Evolutionary conservation across 2,797 vertebrate genomes (phyloP).

Genomic region (Amniataba percoides): DNA sequence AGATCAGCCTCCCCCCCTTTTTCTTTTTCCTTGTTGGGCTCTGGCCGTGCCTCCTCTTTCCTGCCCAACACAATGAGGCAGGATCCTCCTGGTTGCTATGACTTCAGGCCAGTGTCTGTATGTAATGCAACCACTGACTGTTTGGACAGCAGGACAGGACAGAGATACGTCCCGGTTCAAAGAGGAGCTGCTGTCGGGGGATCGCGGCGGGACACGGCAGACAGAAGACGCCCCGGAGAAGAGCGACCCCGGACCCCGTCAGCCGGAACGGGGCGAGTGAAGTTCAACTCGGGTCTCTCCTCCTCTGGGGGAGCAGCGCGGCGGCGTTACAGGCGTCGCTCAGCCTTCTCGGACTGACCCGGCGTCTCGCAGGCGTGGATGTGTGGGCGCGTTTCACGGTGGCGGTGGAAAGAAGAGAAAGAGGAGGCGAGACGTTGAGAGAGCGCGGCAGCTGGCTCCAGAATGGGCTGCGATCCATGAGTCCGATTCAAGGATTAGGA

Average conservation of each 20-base stretch:
- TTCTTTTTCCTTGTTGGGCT: background rate
- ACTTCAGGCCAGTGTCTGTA: slow-evolving; percentile 73
- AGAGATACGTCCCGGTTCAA: slow-evolving; percentile 51
- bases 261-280: slow-evolving; percentile 38
- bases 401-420: slow-evolving; percentile 9
- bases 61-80: slow-evolving; percentile 80
- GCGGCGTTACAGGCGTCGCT: slow-evolving; percentile 16
- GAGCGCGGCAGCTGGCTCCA: slow-evolving; percentile 71
- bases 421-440: slow-evolving; percentile 55
- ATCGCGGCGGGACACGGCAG: slow-evolving; percentile 39
- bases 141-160: slow-evolving; percentile 60
- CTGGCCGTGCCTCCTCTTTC: slow-evolving; percentile 75
- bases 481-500: slow-evolving; percentile 79
- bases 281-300: slow-evolving; percentile 14
- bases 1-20: slow-evolving; percentile 51
- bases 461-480: slow-evolving; percentile 76
- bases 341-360: background rate
- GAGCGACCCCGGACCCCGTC: slow-evolving; percentile 36
- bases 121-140: slow-evolving; percentile 78
- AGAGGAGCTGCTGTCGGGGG: slow-evolving; percentile 33
- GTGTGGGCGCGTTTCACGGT: slow-evolving; percentile 20
- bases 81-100: slow-evolving; percentile 86
- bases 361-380: slow-evolving; percentile 11
- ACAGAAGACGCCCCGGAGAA: slow-evolving; percentile 1
- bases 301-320: background rate